Percentiles rank a stretch among this genome's conserved stretches.
Evolutionary conservation across 2,113 vertebrate species (phyloP).

Genomic region (Catagonus wagneri): DNA sequence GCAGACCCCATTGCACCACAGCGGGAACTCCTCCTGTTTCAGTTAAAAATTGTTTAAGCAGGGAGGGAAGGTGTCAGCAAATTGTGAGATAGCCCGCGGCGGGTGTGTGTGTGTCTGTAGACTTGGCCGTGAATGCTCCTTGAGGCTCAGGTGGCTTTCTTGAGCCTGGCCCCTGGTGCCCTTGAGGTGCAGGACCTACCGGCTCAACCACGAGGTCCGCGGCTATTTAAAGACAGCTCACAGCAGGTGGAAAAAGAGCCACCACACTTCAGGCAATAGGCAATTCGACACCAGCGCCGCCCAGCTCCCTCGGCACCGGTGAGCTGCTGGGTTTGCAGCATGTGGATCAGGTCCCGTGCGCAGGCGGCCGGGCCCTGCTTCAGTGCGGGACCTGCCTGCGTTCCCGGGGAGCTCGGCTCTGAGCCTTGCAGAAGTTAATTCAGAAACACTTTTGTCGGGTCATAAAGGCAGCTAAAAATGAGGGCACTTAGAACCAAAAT

Average conservation of each 20-base stretch:
- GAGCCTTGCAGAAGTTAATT: neutral
- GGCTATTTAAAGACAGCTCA: constrained; percentile 81
- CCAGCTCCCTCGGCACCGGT: neutral
- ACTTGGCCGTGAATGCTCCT: neutral
- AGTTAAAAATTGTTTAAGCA: neutral
- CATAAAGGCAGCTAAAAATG: neutral
- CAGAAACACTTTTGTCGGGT: neutral
- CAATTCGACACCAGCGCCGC: constrained; percentile 69
- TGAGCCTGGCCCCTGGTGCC: neutral
- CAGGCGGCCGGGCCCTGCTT: neutral
- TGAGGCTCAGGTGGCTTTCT: neutral
- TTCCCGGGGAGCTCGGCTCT: neutral
- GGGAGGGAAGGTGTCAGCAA: neutral
- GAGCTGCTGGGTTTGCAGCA: constrained; percentile 48
- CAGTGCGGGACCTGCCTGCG: neutral
- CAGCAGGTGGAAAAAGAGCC: constrained; percentile 77
- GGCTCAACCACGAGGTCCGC: constrained; percentile 29
- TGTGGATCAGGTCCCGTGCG: neutral
- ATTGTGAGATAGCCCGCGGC: neutral
- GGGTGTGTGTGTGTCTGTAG: neutral
- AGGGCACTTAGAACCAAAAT: neutral
- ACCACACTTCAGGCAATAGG: constrained; percentile 50
- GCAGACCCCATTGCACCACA: too few species aligned
- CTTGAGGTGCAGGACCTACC: neutral
- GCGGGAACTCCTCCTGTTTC: neutral